Evolutionary conservation across 2,113 vertebrate species (phyloP).

Genomic region (Typhlomys cinereus): DNA sequence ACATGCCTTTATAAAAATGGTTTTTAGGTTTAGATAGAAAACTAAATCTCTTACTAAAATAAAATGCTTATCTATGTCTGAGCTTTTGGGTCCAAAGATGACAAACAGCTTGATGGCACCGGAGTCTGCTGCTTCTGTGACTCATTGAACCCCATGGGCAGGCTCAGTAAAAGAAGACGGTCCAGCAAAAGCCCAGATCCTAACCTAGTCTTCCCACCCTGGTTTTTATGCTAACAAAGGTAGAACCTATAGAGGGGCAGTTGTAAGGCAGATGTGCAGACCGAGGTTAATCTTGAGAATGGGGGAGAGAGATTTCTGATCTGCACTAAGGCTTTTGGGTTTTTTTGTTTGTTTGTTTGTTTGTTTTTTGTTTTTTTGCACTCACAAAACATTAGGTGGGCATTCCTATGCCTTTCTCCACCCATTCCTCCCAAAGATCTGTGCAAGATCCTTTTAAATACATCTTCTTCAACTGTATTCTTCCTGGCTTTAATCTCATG

Average conservation of each 20-base stretch:
- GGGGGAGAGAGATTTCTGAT: neutral
- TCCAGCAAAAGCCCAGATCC: neutral
- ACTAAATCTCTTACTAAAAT: slow-evolving; percentile 50
- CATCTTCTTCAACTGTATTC: slow-evolving; percentile 54
- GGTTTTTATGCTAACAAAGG: slow-evolving; percentile 63
- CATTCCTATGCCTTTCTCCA: slow-evolving; percentile 11
- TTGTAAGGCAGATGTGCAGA: neutral
- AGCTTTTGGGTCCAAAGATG: slow-evolving; percentile 15
- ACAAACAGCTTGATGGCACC: neutral
- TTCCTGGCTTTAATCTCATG: slow-evolving; percentile 42
- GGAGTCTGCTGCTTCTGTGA: neutral
- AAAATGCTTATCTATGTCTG: slow-evolving; percentile 58
- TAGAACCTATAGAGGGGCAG: slow-evolving; percentile 43
- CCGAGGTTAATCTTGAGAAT: neutral
- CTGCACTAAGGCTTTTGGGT: neutral
- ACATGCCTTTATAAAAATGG: slow-evolving; percentile 36
- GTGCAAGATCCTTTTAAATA: slow-evolving; percentile 48
- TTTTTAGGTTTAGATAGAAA: slow-evolving; percentile 27
- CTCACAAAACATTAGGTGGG: slow-evolving; percentile 32
- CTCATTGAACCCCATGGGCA: neutral
- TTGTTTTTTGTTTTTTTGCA: neutral
- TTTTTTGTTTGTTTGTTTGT: neutral
- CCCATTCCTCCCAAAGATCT: slow-evolving; percentile 50
- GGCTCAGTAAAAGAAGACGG: neutral
- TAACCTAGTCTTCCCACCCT: slow-evolving; percentile 37